Evolutionary conservation across 2,113 vertebrate genomes (phyloP), one percentile per base, ranked within the genome.

Genomic region (Hystrix brachyura): DNA sequence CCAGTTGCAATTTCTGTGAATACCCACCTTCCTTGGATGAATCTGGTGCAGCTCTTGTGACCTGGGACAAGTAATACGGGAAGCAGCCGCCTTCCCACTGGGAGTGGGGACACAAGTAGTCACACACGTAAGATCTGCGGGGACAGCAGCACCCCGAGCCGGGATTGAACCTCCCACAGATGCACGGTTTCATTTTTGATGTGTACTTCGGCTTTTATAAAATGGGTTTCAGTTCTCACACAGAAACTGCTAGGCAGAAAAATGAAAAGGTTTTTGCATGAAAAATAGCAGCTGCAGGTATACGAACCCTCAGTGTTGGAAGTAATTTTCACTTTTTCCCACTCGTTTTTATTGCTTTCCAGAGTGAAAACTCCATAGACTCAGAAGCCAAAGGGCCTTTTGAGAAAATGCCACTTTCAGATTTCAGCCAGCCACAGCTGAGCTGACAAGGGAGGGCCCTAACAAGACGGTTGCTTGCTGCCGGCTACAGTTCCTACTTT

Each of bases 401-500:
- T 98, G 98, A 98, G 98, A 98, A 98, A 94, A 55, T 91, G 94
- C 94, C 93, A 97, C 98, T 98, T 98, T 98, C 95, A 96, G 96
- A 94, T 97, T 97, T 95, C 96, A 15, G 1, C 97, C 96, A 83
- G 92, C 93, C 95, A 74, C 87, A 96, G 93, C 97, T 97, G 98
- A 97, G 95, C 87, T 95, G 98, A 98, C 97, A 98, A 96, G 98
- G 97, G 97, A 97, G 98, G 96, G 95, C 96, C 98, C 98, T 97
- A 97, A 98, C 94, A 94, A 98, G 98, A 98, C 98, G 98, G 95
- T 98, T 98, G 98, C 96, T 96, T 38, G 96, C 96, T 97, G 98
- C 96, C 14, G 72, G 97, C 97, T 97, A 95, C 97, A 97, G 96
- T 97, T 98, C 97, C 98, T 96, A 97, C 98, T 98, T 98, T 98